These are phyloP conservation scores for Trissolcus basalis DNA, from an alignment of 1,140 invertebrate species.

Conservation along the genomic window DNA sequence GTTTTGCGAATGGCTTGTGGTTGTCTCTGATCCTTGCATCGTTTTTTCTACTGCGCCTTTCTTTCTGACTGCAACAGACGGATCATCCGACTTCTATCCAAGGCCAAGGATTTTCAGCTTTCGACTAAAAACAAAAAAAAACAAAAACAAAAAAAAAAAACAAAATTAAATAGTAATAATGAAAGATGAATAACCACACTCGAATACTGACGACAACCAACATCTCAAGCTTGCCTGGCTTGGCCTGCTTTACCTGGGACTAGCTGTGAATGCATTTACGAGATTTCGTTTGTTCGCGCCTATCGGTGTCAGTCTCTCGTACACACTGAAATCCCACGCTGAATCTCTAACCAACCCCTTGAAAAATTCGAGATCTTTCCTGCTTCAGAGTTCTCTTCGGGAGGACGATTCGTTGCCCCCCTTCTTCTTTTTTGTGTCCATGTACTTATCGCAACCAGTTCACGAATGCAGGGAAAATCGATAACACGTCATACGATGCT, in stretches of 20 bases:
- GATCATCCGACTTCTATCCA: neutral
- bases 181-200: no score
- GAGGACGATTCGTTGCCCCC: no score
- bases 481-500: constrained; percentile 28
- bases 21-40: constrained; percentile 13
- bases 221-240: constrained; percentile 23
- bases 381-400: no score
- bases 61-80: constrained; percentile 3
- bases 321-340: constrained; percentile 10
- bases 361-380: no score
- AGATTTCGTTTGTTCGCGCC: constrained; percentile 4
- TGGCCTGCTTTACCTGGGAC: constrained; percentile 37
- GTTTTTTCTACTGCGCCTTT: constrained; percentile 1
- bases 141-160: no score
- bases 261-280: constrained; percentile 35
- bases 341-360: no score
- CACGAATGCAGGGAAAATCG: constrained; percentile 24
- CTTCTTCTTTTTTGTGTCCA: neutral
- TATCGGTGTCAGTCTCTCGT: constrained; percentile 8
- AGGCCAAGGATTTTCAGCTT: no score
- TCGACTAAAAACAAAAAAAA: no score
- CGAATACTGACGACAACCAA: neutral
- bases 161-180: no score
- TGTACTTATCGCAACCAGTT: constrained; percentile 16
- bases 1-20: constrained; percentile 49